phyloP scores from a whole-genome alignment of 64 coral and sea anemone genomes.

The Dendrophyllia cribrosa region DNA sequence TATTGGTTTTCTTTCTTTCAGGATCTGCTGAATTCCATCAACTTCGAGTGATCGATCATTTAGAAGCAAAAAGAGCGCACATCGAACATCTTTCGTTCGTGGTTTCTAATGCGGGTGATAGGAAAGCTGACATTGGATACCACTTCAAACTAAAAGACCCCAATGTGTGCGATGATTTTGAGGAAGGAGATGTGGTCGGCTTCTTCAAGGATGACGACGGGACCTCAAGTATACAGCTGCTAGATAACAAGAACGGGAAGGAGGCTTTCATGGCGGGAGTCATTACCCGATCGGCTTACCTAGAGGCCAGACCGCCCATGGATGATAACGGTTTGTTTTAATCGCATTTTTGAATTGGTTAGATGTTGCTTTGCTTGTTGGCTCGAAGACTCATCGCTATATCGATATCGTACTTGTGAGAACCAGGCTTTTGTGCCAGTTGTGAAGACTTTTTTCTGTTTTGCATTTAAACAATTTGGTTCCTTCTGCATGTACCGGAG shows the following conservation, averaged over 20 bases:
- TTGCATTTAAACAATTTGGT: no score
- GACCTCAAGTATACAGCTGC: conserved; percentile 65
- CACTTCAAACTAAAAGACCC: conserved; percentile 79
- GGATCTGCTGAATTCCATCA: conserved; percentile 39
- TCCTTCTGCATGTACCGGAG: no score
- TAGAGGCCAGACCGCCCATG: conserved; percentile 75
- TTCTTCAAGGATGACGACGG: conserved; percentile 83
- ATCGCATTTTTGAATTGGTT: no score
- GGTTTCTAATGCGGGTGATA: conserved; percentile 36
- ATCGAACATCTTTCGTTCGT: conserved; percentile 74
- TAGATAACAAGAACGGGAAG: conserved; percentile 68
- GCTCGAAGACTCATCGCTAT: no score
- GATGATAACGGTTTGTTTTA: conserved; percentile 17
- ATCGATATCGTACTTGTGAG: no score
- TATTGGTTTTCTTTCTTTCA: not conserved
- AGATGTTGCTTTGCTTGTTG: no score
- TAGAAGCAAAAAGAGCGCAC: conserved; percentile 85
- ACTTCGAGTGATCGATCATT: conserved; percentile 67
- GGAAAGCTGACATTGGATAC: conserved; percentile 93
- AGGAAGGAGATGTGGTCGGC: conserved; percentile 92
- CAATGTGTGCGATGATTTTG: conserved; percentile 45
- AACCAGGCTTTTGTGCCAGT: no score
- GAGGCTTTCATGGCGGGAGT: conserved; percentile 88
- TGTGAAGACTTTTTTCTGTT: no score
- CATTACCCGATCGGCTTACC: conserved; percentile 81